These are phyloP conservation scores for Serinus canaria DNA, from an alignment of 2,113 vertebrate genomes.

Conservation along the genomic window DNA sequence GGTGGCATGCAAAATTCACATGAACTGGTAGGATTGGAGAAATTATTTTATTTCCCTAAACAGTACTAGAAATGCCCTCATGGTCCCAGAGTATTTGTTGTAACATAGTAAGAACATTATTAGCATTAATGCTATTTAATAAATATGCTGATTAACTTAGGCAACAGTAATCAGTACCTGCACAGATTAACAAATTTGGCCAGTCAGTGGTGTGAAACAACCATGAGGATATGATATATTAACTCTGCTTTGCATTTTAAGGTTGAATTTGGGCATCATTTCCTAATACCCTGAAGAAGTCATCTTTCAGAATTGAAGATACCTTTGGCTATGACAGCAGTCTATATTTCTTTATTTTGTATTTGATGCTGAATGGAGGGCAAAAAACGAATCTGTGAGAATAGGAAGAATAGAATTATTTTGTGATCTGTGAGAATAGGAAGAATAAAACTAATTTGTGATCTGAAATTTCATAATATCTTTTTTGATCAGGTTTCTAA, in stretches of 20 bases:
- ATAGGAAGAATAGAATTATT: background rate
- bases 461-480: background rate
- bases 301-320: background rate
- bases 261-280: background rate
- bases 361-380: background rate
- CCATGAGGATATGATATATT: background rate
- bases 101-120: background rate
- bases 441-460: background rate
- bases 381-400: background rate
- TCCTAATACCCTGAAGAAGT: background rate
- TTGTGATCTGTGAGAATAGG: background rate
- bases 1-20: background rate
- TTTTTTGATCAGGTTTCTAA: background rate
- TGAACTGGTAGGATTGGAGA: background rate
- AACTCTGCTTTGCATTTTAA: background rate
- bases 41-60: background rate
- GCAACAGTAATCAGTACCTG: background rate
- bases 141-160: background rate
- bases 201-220: background rate
- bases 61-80: background rate
- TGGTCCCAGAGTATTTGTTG: background rate
- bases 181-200: background rate
- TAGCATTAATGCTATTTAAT: background rate
- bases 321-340: background rate
- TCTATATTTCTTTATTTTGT: background rate